Conservation (phyloP, 2,113 vertebrate genomes). For the Grus americana region DNA sequence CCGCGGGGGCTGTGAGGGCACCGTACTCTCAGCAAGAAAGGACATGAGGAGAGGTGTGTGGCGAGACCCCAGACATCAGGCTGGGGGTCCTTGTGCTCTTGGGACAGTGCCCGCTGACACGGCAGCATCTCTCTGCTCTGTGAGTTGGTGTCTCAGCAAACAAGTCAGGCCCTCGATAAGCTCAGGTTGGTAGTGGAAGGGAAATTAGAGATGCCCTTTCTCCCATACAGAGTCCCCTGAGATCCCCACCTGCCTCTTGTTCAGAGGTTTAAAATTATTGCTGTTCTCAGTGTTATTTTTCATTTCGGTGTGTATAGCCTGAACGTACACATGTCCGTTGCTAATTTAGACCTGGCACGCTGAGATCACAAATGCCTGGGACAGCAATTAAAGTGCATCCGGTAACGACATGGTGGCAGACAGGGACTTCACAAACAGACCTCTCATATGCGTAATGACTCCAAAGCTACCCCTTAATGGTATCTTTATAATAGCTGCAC, state of each 20-base stretch:
- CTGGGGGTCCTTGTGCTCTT: neutral
- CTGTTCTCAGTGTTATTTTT: neutral
- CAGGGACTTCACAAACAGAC: neutral
- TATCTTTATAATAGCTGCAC: neutral
- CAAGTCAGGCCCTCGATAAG: neutral
- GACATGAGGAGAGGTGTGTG: neutral
- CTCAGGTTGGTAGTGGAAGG: neutral
- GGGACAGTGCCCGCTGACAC: too few relatives aligned
- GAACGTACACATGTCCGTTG: fast-evolving
- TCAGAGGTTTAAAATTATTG: neutral
- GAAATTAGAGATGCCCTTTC: neutral
- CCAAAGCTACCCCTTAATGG: neutral
- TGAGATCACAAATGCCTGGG: neutral
- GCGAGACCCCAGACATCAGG: neutral
- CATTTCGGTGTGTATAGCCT: neutral
- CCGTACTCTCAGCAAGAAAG: neutral
- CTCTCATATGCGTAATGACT: neutral
- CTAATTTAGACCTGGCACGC: neutral
- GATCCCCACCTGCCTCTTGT: neutral
- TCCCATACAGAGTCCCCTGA: fast-evolving
- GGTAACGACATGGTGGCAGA: neutral
- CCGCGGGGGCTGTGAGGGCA: fast-evolving
- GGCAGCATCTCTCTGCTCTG: neutral
- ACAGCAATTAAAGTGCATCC: neutral
- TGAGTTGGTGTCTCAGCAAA: neutral